Evolutionary conservation across 2,113 vertebrate species (phyloP).

Genomic region (Cinclus cinclus): DNA sequence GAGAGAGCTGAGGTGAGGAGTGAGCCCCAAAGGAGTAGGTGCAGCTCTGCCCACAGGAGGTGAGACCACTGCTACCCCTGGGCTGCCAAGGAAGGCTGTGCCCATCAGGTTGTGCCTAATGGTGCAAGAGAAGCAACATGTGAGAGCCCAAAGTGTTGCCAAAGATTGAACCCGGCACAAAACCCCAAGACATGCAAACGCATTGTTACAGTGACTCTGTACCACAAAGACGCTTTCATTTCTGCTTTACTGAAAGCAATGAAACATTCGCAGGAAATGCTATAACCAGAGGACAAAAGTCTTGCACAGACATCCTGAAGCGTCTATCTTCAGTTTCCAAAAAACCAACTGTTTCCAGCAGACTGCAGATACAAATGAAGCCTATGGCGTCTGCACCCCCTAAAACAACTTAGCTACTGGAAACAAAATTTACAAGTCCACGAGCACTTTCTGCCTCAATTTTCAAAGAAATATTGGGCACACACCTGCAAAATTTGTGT

Average conservation of each 20-base stretch:
- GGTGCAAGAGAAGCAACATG: background rate
- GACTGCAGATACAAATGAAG: background rate
- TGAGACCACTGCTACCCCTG: rapidly evolving
- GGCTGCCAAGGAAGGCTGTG: background rate
- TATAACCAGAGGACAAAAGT: background rate
- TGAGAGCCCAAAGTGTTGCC: background rate
- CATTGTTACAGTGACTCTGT: background rate
- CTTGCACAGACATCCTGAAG: background rate
- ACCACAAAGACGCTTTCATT: background rate
- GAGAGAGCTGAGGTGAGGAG: background rate
- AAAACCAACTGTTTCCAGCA: background rate
- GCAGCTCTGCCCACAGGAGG: rapidly evolving
- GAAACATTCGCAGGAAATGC: rapidly evolving
- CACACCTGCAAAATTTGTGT: background rate
- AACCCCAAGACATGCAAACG: background rate
- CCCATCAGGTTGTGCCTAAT: background rate
- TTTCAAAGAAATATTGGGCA: background rate
- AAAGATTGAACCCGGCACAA: rapidly evolving
- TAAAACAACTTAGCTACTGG: background rate
- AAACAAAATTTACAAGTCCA: background rate
- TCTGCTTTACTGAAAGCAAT: background rate
- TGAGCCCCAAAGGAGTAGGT: background rate
- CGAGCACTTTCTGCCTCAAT: background rate
- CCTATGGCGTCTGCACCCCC: background rate
- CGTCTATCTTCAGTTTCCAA: background rate